Conservation (phyloP, 2,113 vertebrate species). For the Crotalus horridus region DNA sequence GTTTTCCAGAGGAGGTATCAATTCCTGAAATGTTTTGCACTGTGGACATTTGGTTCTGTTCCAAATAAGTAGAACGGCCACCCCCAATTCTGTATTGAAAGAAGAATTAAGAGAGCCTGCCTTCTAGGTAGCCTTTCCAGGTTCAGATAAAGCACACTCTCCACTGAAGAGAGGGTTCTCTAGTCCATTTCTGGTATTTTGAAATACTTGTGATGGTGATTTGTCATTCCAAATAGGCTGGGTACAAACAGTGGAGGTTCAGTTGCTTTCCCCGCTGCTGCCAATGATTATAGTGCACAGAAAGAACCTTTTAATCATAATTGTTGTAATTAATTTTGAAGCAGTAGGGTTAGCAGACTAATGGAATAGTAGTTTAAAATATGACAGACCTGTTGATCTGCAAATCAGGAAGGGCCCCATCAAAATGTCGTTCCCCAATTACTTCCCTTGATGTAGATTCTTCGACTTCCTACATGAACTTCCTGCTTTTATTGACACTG, state of each 20-base stretch:
- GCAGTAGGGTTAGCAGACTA: not conserved
- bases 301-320: not conserved
- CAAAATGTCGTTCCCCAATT: not conserved
- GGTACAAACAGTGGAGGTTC: not conserved
- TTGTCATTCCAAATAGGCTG: not conserved
- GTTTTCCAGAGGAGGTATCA: not conserved
- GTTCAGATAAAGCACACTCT: not conserved
- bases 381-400: not conserved
- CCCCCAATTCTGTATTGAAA: not conserved
- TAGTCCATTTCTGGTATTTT: not conserved
- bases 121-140: too few species aligned
- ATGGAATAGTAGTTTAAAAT: not conserved
- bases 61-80: not conserved
- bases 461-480: not conserved
- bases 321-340: not conserved
- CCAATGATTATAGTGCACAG: not conserved
- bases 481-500: not conserved
- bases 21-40: not conserved
- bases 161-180: not conserved
- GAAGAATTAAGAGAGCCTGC: not conserved
- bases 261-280: not conserved
- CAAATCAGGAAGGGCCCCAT: not conserved
- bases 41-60: not conserved
- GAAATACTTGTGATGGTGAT: not conserved
- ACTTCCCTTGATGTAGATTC: not conserved